These are phyloP conservation scores for Volucella bombylans DNA, from an alignment of 2,888 invertebrate genomes.

Conservation along the genomic window DNA sequence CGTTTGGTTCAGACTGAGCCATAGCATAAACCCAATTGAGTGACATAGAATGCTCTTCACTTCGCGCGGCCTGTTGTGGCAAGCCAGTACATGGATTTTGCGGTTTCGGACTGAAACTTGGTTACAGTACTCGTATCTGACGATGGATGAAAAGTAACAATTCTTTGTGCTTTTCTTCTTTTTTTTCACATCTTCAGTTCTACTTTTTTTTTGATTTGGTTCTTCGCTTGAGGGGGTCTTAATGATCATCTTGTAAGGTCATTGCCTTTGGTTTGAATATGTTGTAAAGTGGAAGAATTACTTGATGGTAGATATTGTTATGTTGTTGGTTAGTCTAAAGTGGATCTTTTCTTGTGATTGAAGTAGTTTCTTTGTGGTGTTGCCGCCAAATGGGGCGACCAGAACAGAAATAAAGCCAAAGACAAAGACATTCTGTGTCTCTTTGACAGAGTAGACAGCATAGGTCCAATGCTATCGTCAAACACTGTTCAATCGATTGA, in stretches of 20 bases:
- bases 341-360: too few species aligned
- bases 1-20: not conserved
- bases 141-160: constrained; percentile 35
- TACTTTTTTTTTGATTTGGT: constrained; percentile 13
- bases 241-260: constrained; percentile 62
- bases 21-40: constrained; percentile 13
- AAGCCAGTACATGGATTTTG: constrained; percentile 46
- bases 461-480: too few species aligned
- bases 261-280: constrained; percentile 54
- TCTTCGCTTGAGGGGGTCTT: constrained; percentile 32
- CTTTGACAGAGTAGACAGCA: too few species aligned
- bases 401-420: too few species aligned
- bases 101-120: constrained; percentile 9
- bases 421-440: too few species aligned
- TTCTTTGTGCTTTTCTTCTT: constrained; percentile 28
- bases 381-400: too few species aligned
- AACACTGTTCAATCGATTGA: too few species aligned
- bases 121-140: constrained; percentile 28
- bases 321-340: constrained; percentile 10
- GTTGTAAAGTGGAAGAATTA: constrained; percentile 31
- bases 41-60: constrained; percentile 20
- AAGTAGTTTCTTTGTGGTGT: too few species aligned
- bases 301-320: not conserved
- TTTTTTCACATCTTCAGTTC: constrained; percentile 10
- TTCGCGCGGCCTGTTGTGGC: not conserved